Evolutionary conservation across 1,140 invertebrate genomes (phyloP).

Genomic region (Hyphantria cunea): DNA sequence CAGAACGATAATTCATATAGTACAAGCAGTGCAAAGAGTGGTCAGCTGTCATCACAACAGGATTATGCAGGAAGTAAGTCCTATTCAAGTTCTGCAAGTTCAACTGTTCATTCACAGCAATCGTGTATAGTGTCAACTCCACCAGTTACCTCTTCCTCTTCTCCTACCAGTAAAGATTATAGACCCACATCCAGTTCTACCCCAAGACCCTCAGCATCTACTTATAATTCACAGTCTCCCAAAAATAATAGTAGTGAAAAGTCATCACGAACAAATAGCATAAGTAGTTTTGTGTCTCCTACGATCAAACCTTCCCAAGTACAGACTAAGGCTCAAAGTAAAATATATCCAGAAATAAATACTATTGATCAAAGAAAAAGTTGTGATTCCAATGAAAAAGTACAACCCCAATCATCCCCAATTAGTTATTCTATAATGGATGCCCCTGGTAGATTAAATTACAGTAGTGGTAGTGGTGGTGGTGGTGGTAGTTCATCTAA

Average conservation of each 20-base stretch:
- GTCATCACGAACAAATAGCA: constrained; percentile 54
- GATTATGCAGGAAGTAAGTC: constrained; percentile 83
- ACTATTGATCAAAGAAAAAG: constrained; percentile 79
- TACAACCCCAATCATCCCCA: constrained; percentile 87
- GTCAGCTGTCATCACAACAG: constrained; percentile 80
- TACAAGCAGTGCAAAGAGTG: constrained; percentile 82
- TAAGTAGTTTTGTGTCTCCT: constrained; percentile 80
- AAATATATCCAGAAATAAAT: constrained; percentile 85
- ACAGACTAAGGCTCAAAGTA: constrained; percentile 87
- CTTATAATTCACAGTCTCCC: constrained; percentile 79
- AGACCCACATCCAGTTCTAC: constrained; percentile 77
- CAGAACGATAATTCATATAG: constrained; percentile 82
- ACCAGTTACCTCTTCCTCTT: constrained; percentile 77
- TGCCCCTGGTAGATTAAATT: constrained; percentile 83
- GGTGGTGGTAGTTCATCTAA: constrained; percentile 78
- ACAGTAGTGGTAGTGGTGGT: constrained; percentile 79
- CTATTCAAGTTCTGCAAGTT: constrained; percentile 82
- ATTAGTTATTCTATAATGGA: constrained; percentile 90
- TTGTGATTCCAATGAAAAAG: constrained; percentile 79
- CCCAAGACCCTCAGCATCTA: constrained; percentile 71
- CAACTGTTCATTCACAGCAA: constrained; percentile 83
- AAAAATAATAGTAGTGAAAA: constrained; percentile 76
- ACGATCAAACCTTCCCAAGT: constrained; percentile 82
- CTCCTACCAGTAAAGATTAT: constrained; percentile 84
- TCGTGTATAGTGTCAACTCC: constrained; percentile 88